phyloP scores from a whole-genome alignment of 1,140 invertebrate species.

The Platorchestia sp. region DNA sequence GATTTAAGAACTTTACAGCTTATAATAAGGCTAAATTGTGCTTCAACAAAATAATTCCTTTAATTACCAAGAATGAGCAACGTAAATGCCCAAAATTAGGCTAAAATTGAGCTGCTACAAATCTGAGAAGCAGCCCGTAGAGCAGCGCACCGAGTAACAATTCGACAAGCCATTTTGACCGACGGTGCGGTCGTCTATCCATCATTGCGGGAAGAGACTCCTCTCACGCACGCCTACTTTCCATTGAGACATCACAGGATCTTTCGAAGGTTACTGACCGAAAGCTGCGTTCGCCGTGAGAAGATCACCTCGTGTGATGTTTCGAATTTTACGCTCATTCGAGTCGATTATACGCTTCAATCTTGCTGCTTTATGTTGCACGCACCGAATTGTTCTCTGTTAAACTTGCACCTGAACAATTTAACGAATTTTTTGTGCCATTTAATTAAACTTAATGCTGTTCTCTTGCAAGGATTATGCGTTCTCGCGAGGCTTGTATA shows the following conservation, averaged over 20 bases:
- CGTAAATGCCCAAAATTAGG: neutral
- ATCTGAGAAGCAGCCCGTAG: neutral
- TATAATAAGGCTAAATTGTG: too few species aligned
- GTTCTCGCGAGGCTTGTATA: too few species aligned
- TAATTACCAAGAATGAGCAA: too few species aligned
- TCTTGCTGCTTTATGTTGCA: neutral
- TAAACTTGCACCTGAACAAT: too few species aligned
- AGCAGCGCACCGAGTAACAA: neutral
- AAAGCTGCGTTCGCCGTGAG: neutral
- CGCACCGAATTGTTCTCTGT: neutral
- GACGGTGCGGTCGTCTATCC: neutral
- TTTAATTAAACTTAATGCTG: too few species aligned
- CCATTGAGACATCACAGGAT: constrained; percentile 29
- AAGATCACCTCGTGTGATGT: neutral
- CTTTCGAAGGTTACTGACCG: constrained; percentile 17
- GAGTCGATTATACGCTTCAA: neutral
- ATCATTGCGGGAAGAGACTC: constrained; percentile 18
- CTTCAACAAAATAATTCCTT: too few species aligned
- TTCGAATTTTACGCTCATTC: neutral
- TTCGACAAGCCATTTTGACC: neutral
- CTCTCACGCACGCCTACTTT: constrained; percentile 33
- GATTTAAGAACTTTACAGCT: too few species aligned
- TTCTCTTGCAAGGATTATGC: too few species aligned
- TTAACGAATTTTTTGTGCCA: too few species aligned
- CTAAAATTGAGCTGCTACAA: neutral